Conservation (phyloP, 2,888 invertebrate species). For the Xanthia icteritia region DNA sequence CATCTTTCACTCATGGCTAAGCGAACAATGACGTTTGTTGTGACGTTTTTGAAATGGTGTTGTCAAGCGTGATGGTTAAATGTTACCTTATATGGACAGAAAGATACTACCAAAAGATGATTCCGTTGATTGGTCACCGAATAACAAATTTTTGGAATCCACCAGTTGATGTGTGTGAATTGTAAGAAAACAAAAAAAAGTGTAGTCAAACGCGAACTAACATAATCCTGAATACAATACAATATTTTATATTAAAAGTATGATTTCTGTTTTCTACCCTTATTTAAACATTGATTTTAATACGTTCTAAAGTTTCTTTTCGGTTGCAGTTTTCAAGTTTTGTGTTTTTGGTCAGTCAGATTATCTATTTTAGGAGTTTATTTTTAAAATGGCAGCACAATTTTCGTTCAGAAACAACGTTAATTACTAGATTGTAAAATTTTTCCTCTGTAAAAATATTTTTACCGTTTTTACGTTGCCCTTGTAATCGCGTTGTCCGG, state of each 20-base stretch:
- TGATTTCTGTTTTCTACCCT: neutral
- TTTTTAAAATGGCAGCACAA: neutral
- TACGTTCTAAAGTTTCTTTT: no score
- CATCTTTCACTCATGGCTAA: slow-evolving; percentile 90
- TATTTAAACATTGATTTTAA: no score
- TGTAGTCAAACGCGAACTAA: no score
- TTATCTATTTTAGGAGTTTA: neutral
- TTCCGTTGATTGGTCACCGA: neutral
- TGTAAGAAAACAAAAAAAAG: neutral
- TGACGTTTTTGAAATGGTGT: slow-evolving; percentile 54
- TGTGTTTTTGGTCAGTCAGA: neutral
- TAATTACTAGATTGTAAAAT: neutral
- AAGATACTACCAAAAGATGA: neutral
- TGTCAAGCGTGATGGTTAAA: slow-evolving; percentile 51
- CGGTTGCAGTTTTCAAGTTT: no score
- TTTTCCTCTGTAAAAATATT: neutral
- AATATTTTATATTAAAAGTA: neutral
- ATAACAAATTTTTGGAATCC: neutral
- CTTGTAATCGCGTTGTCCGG: no score
- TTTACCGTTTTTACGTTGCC: no score
- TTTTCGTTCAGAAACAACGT: slow-evolving; percentile 22
- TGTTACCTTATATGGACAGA: slow-evolving; percentile 9
- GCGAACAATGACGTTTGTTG: slow-evolving; percentile 82
- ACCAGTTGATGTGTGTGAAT: neutral
- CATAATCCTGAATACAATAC: neutral